Evolutionary conservation across 2,888 invertebrate species (phyloP).

Genomic region (Timandra comae): DNA sequence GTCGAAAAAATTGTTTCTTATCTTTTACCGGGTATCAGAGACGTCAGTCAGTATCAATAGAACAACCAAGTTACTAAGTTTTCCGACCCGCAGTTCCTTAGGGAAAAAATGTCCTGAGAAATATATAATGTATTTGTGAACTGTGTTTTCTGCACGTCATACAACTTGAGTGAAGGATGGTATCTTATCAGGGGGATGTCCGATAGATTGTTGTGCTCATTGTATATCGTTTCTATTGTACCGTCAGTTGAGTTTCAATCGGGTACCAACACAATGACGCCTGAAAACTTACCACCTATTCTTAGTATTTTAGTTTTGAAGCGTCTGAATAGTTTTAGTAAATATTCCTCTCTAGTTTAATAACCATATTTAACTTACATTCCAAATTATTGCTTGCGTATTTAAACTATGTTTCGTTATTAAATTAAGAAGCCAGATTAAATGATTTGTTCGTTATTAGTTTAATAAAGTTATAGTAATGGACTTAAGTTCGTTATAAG

Average conservation of each 20-base stretch:
- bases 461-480: too few relatives aligned
- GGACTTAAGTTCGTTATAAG: too few relatives aligned
- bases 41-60: constrained; percentile 5
- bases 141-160: constrained; percentile 32
- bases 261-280: constrained; percentile 33
- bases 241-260: constrained; percentile 42
- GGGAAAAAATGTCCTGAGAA: constrained; percentile 11
- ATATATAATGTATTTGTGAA: constrained; percentile 13
- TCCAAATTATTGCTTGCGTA: too few relatives aligned
- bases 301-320: too few relatives aligned
- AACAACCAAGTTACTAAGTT: not conserved
- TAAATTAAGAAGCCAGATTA: too few relatives aligned
- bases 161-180: constrained; percentile 37
- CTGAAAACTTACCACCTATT: constrained; percentile 30
- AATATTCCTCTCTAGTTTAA: too few relatives aligned
- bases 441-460: too few relatives aligned
- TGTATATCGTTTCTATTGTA: constrained; percentile 40
- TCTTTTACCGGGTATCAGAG: too few relatives aligned
- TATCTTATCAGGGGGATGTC: constrained; percentile 52
- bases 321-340: too few relatives aligned
- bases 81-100: not conserved
- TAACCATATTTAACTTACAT: too few relatives aligned
- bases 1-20: too few relatives aligned
- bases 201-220: constrained; percentile 42
- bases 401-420: too few relatives aligned